Base-by-base conservation (phyloP, 2,797 vertebrate genomes). In the Danio albolineatus region DNA sequence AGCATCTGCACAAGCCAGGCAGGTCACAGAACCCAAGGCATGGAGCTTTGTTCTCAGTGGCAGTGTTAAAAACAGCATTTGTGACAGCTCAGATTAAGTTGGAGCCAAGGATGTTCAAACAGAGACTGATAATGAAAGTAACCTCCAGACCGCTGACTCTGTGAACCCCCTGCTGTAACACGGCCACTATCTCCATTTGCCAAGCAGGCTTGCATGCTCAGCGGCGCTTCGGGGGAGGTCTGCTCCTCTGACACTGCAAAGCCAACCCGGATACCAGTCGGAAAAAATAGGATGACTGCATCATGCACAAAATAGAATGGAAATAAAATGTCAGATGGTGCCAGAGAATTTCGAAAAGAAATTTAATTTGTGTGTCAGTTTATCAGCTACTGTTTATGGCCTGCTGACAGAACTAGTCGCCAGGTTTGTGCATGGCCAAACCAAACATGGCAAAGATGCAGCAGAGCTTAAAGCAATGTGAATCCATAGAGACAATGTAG, bases 71-170 rank as follows among this genome's bases (percentile, higher is more conserved):
- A 79, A 85, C 85, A 87, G 79, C 77, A 85, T 79, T 86, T 83
- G 78, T 85, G 86, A 89, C 88, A 88, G 78, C 75, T 76, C 44
- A 76, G 85, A 89, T 87, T 88, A 85, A 78, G 87, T 86, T 62
- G 79, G 65, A 87, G 83, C 54, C 64, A 17, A 53, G 62, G 75
- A 79, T 80, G 73, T 86, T 82, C 73, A 86, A 76, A 85, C 76
- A 83, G 10, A 14, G 61, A 73, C 48, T 84, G 81, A 73, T 82
- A 84, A 89, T 86, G 69, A 85, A 87, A 87, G 62, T 85, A 72
- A 78, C 79, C 54, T 70, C 87, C 79, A 75, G 84, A 81, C 48
- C 70, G 62, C 79, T 78, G 80, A 81, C 70, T 80, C 66, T 14
- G 53, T 82, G 64, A 77, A 74, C 77, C 73, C 67, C 72, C 39